Evolutionary conservation across 2,888 invertebrate genomes (phyloP).

Genomic region (Crossocerus cetratus): DNA sequence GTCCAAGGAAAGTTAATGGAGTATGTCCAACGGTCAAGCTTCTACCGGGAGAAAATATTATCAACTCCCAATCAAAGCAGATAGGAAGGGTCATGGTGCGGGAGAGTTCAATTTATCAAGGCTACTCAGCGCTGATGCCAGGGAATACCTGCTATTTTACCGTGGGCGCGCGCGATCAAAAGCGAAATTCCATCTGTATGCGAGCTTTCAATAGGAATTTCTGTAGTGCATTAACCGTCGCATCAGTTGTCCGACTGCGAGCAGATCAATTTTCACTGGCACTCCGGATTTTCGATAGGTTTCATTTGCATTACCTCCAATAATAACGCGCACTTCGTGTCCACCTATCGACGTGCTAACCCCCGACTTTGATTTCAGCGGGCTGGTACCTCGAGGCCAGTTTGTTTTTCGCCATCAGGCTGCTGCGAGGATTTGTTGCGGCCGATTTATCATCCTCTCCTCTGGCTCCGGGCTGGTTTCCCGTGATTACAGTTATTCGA

Average conservation of each 20-base stretch:
- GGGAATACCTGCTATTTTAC: constrained; percentile 22
- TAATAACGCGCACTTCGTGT: constrained; percentile 6
- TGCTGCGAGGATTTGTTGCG: constrained; percentile 11
- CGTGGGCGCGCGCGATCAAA: constrained; percentile 3
- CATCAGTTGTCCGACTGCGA: not conserved
- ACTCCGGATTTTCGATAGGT: constrained; percentile 5
- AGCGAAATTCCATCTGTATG: constrained; percentile 35
- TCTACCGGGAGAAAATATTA: constrained; percentile 36
- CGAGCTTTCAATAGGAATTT: constrained; percentile 1
- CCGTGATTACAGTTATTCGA: constrained; percentile 3
- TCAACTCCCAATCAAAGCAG: constrained; percentile 6
- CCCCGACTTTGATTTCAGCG: not conserved
- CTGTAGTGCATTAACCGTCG: not conserved
- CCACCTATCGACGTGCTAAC: not conserved
- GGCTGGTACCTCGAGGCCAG: not conserved
- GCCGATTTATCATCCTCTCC: constrained; percentile 25
- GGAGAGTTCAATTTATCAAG: not conserved
- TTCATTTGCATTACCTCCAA: constrained; percentile 27
- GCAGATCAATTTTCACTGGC: constrained; percentile 28
- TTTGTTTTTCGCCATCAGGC: not conserved
- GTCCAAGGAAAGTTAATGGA: constrained; percentile 44
- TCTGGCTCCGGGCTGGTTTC: not conserved
- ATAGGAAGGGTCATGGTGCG: no score
- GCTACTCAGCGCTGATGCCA: constrained; percentile 40
- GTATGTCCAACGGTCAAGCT: constrained; percentile 15